Percentiles rank a stretch among this genome's conserved stretches.
phyloP scores from a whole-genome alignment of 2,113 vertebrate species.

The Lethenteron reissneri region DNA sequence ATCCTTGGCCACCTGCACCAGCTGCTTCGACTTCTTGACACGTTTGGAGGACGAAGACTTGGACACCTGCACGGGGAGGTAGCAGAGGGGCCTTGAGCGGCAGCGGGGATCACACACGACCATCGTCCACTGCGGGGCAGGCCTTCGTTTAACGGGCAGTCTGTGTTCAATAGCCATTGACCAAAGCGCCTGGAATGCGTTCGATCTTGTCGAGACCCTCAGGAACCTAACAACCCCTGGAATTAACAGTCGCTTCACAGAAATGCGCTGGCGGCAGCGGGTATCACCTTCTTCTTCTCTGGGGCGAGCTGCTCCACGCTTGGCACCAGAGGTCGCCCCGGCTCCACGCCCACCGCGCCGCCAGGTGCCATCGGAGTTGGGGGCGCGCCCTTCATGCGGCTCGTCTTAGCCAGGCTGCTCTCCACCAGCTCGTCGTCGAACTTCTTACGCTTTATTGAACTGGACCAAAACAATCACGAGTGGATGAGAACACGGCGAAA shows the following conservation, averaged over 20 bases:
- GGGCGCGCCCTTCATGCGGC: constrained; percentile 33
- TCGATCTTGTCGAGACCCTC: too few relatives aligned
- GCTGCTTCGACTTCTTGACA: constrained; percentile 82
- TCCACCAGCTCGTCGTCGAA: constrained; percentile 90
- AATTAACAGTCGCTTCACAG: too few relatives aligned
- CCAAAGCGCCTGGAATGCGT: too few relatives aligned
- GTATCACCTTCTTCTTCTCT: neutral
- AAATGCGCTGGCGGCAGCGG: neutral
- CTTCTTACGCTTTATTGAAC: constrained; percentile 88
- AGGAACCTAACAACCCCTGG: too few relatives aligned
- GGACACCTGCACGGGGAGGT: constrained; percentile 28
- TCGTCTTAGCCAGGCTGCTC: constrained; percentile 79
- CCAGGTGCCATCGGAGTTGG: too few relatives aligned
- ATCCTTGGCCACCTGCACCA: constrained; percentile 73
- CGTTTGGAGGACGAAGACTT: constrained; percentile 44
- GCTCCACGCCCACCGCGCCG: constrained; percentile 47
- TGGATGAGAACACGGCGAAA: neutral
- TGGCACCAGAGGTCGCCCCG: constrained; percentile 38
- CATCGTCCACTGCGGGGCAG: too few relatives aligned
- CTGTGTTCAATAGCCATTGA: too few relatives aligned
- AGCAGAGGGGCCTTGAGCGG: neutral
- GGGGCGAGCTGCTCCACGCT: constrained; percentile 25
- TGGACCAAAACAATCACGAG: constrained; percentile 14
- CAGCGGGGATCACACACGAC: neutral
- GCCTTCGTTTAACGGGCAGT: too few relatives aligned